Evolutionary conservation across 2,113 vertebrate species (phyloP), one percentile per base, ranked within the genome.

Genomic region (Tetrao urogallus): DNA sequence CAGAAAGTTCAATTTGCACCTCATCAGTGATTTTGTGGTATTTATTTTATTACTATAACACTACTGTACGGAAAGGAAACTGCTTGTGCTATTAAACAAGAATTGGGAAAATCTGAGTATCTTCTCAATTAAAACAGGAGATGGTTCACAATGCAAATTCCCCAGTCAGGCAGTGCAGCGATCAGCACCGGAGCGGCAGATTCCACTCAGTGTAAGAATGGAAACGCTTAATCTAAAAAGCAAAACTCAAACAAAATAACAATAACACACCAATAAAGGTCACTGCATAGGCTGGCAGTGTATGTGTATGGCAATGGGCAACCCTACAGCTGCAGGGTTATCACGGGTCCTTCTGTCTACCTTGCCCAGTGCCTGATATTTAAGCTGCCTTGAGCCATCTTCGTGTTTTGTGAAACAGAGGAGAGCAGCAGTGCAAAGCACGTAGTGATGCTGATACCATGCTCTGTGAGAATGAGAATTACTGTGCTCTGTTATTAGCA

Each of bases 1-100:
- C 95, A 92, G 97, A 97, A 97, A 97, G 97, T 96, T 97, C 97
- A 94, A 97, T 98, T 97, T 98, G 97, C 96, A 97, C 97, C 96
- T 97, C 97, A 95, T 97, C 97, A 97, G 96, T 97, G 97, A 96
- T 97, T 97, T 93, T 96, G 96, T 97, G 91, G 97, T 97, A 97
- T 97, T 98, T 97, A 97, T 98, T 98, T 98, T 97, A 97, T 98
- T 94, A 96, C 97, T 95, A 61, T 97, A 96, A 95, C 94, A 97
- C 90, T 63, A 34, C 95, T 93, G 71, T 95, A 92, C 77, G 87
- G 96, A 92, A 92, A 96, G 88, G 82, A 97, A 98, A 97, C 91
- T 92, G 96, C 95, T 96, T 96, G 84, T 97, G 96, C 96, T 92
- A 96, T 97, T 96, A 96, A 96, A 95, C 86, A 81, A 95, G 88